Base-by-base conservation (phyloP, 2,888 invertebrate species). In the Empis stercorea region DNA sequence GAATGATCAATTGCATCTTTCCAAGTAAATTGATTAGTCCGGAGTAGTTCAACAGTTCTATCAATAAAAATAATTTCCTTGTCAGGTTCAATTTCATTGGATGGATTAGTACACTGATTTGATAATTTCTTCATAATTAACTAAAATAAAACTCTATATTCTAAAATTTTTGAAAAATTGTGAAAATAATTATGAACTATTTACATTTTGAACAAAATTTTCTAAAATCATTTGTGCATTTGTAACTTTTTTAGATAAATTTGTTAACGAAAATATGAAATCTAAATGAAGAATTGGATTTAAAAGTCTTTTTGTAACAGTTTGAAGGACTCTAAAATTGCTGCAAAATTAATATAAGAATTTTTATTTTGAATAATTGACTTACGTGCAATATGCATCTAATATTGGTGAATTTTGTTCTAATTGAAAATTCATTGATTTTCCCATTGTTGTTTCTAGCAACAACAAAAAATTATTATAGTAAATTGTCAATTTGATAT, bases 1-100 rank as follows among this genome's bases (percentile, higher is more conserved):
- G 59, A 53, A 37, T 59, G 56, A 17, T 53, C 56, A 23, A 57
- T 53, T 1, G 55, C 50, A 44, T 57, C 58, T n/a, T 55, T 38
- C 41, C 51, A 46, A 7, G 43, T 20, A 44, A 59, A 59, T 30
- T 54, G 36, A 7, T 56, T 55, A 7, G 49, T 53, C 2, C 55
- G 48, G 23, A 56, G 54, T 32, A 55, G 50, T 36, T 55, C 54
- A 15, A 54, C 44, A 4, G 59, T 58, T 36, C 56, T 56, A 15
- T 55, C 51, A 10, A 58, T 53, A 43, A 59, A 58, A 34, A 54
- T 49, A 17, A 7, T 14, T 14, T 40, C 13, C 10, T 40, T n/a
- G 13, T 40, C 27, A 9, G 2, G 13, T 13, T 40, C 16, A 14
- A 27, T 13, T 40, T 27, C 7, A 10, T 10, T 40, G 13, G 23